Percentiles rank a stretch among this genome's conserved stretches.
Evolutionary conservation across 2,888 invertebrate genomes (phyloP).

Genomic region (Ctena decussata): DNA sequence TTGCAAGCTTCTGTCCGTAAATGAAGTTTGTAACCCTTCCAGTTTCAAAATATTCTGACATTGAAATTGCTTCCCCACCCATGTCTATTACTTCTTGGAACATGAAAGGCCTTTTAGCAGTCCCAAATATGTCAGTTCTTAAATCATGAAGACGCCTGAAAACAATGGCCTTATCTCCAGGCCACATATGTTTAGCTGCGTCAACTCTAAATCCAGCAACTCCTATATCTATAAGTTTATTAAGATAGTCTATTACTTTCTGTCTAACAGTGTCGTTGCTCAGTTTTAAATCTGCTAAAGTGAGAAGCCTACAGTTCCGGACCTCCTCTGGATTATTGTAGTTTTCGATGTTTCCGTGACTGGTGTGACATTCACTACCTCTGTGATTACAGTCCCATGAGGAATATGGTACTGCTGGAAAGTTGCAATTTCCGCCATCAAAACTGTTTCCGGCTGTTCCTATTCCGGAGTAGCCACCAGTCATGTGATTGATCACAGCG

Average conservation of each 20-base stretch:
- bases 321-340: constrained; percentile 72
- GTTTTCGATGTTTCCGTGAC: constrained; percentile 78
- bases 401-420: constrained; percentile 87
- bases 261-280: constrained; percentile 84
- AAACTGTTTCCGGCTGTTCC: constrained; percentile 88
- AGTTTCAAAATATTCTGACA: constrained; percentile 73
- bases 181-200: constrained; percentile 84
- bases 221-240: constrained; percentile 87
- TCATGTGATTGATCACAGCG: constrained; percentile 96
- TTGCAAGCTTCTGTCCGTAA: constrained; percentile 87
- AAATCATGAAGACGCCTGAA: constrained; percentile 71
- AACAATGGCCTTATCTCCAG: constrained; percentile 73
- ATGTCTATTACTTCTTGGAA: constrained; percentile 81
- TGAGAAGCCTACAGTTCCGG: constrained; percentile 91
- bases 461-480: constrained; percentile 89
- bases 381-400: constrained; percentile 89
- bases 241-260: constrained; percentile 75
- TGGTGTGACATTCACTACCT: constrained; percentile 87
- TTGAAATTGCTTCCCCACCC: constrained; percentile 77
- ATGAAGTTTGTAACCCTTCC: constrained; percentile 93
- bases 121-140: constrained; percentile 65
- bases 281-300: constrained; percentile 93
- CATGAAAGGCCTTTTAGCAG: constrained; percentile 73
- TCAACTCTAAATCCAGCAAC: constrained; percentile 86
- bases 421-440: constrained; percentile 75